phyloP scores from a whole-genome alignment of 1,140 invertebrate genomes.

The Caenorhabditis latens region DNA sequence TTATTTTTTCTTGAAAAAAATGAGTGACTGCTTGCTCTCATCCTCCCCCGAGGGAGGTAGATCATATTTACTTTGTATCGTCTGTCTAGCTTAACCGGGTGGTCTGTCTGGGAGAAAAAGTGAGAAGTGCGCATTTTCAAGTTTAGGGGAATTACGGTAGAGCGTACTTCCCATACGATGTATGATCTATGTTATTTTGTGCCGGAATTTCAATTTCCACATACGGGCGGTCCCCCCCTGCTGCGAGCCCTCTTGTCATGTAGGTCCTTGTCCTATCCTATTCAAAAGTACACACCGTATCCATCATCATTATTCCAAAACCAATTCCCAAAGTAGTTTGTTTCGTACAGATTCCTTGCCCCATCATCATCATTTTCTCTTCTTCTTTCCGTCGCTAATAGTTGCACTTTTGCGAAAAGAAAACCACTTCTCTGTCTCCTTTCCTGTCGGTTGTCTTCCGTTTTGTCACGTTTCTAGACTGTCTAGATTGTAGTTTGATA shows the following conservation, averaged over 20 bases:
- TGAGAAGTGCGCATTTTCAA: neutral
- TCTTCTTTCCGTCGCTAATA: neutral
- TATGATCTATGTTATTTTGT: no score
- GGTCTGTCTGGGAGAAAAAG: constrained; percentile 3
- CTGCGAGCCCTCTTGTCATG: neutral
- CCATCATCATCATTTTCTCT: neutral
- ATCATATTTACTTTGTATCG: constrained; percentile 50
- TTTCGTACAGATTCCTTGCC: neutral
- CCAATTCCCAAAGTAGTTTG: neutral
- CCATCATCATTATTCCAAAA: neutral
- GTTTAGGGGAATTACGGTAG: no score
- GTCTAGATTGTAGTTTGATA: no score
- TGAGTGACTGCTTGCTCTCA: no score
- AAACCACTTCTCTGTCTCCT: neutral
- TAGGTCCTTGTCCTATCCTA: no score
- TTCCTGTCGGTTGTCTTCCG: neutral
- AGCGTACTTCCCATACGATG: no score
- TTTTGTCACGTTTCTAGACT: constrained; percentile 11
- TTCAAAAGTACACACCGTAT: neutral
- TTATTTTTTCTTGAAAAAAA: neutral
- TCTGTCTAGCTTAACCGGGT: neutral
- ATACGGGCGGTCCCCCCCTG: neutral
- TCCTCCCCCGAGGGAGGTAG: neutral
- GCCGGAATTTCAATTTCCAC: no score
- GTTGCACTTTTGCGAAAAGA: constrained; percentile 8